Conservation (phyloP, 2,113 vertebrate genomes). For the Zosterops lateralis region DNA sequence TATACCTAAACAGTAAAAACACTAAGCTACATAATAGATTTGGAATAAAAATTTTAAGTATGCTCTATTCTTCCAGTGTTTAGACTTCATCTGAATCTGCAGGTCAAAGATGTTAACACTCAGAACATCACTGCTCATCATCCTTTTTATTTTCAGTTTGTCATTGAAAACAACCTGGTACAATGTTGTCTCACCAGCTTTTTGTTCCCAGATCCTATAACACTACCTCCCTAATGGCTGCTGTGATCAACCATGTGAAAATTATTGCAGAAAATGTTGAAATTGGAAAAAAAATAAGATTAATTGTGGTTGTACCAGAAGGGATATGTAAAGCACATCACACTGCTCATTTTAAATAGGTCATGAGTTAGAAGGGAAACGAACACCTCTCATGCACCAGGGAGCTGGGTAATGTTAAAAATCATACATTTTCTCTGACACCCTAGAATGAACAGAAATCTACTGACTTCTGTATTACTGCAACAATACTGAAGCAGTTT, state of each 20-base stretch:
- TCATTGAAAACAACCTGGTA: background rate
- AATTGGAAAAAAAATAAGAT: background rate
- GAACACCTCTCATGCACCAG: background rate
- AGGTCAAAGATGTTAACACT: background rate
- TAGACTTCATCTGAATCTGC: background rate
- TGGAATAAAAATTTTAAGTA: background rate
- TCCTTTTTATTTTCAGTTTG: constrained; percentile 12
- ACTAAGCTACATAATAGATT: background rate
- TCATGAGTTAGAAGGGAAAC: background rate
- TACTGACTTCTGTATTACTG: background rate
- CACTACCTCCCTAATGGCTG: background rate
- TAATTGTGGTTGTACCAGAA: background rate
- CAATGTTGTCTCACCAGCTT: background rate
- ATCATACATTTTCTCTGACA: background rate
- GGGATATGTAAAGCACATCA: background rate
- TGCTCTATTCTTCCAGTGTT: background rate
- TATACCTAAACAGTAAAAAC: background rate
- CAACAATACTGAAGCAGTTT: background rate
- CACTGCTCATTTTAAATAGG: background rate
- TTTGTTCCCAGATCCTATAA: constrained; percentile 10
- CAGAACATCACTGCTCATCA: background rate
- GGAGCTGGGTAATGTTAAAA: background rate
- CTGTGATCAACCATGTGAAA: constrained; percentile 30
- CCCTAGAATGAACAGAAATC: background rate
- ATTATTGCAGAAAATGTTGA: constrained; percentile 28